phyloP scores from a whole-genome alignment of 2,888 invertebrate genomes.

The Mallateleia sp. region DNA sequence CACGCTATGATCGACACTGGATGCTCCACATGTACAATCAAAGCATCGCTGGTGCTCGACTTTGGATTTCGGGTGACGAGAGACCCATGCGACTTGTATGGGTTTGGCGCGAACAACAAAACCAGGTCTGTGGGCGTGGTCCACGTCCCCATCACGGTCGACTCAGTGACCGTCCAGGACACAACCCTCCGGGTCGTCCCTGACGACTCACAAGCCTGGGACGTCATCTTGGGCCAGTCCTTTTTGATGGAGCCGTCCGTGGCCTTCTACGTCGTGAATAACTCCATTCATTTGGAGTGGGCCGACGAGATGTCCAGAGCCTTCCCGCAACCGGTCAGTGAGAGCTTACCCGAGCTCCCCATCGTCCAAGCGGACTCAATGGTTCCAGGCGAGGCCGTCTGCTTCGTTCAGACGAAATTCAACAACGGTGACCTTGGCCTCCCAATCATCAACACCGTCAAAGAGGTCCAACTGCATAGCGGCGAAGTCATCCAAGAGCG shows the following conservation, averaged over 20 bases:
- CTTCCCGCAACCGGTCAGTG: too few relatives aligned
- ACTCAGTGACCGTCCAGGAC: not conserved
- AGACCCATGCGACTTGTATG: not conserved
- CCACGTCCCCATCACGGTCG: not conserved
- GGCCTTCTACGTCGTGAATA: too few relatives aligned
- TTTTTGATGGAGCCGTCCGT: not conserved
- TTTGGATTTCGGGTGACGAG: not conserved
- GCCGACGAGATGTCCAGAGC: too few relatives aligned
- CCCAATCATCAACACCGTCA: too few relatives aligned
- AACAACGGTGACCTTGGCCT: too few relatives aligned
- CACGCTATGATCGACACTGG: conserved; percentile 12
- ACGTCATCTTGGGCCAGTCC: not conserved
- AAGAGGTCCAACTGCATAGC: too few relatives aligned
- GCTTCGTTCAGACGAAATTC: too few relatives aligned
- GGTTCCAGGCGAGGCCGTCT: too few relatives aligned
- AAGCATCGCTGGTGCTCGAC: conserved; percentile 1
- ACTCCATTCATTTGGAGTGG: too few relatives aligned
- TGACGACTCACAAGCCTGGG: conserved; percentile 1
- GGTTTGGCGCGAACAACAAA: not conserved
- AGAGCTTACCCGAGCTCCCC: too few relatives aligned
- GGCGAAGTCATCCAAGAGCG: too few relatives aligned
- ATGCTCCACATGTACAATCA: conserved; percentile 7
- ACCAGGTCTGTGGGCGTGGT: not conserved
- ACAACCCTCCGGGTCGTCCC: not conserved
- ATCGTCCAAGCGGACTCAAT: too few relatives aligned